Conservation (phyloP, 2,888 invertebrate genomes). For the Muschampia staudingeri region DNA sequence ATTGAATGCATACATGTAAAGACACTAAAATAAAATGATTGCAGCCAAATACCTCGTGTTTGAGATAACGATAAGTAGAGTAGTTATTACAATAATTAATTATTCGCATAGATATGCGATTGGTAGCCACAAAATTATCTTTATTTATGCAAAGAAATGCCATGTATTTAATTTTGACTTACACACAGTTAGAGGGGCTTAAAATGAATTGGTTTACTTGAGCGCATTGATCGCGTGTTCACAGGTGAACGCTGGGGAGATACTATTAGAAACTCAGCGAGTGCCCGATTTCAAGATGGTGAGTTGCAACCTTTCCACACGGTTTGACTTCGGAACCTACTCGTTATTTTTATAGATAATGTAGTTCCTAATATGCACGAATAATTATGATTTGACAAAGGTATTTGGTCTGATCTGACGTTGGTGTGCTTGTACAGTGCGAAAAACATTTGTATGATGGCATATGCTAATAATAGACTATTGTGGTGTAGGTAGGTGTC, state of each 20-base stretch:
- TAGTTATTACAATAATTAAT: constrained; percentile 11
- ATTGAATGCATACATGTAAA: neutral
- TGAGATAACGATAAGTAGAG: constrained; percentile 25
- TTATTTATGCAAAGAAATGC: neutral
- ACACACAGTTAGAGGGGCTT: constrained; percentile 68
- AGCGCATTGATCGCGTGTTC: constrained; percentile 88
- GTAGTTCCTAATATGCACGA: constrained; percentile 29
- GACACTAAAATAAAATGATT: neutral
- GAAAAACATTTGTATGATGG: constrained; percentile 82
- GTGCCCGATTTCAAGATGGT: constrained; percentile 88
- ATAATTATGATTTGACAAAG: constrained; percentile 14
- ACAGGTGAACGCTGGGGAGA: constrained; percentile 90
- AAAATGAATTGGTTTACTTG: constrained; percentile 82
- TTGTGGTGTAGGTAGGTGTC: constrained; percentile 66
- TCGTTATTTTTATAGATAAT: constrained; percentile 45
- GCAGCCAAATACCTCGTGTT: neutral
- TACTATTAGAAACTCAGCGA: constrained; percentile 88
- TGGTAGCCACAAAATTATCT: neutral
- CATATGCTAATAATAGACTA: constrained; percentile 83
- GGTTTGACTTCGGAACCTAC: constrained; percentile 64
- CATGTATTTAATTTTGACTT: neutral
- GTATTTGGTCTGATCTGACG: constrained; percentile 26
- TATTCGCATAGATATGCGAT: neutral
- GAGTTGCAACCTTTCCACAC: constrained; percentile 78
- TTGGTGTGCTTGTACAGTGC: constrained; percentile 68